Percentiles rank a stretch among this genome's conserved stretches.
Evolutionary conservation across 2,888 invertebrate species (phyloP).

Genomic region (Caprella mutica): DNA sequence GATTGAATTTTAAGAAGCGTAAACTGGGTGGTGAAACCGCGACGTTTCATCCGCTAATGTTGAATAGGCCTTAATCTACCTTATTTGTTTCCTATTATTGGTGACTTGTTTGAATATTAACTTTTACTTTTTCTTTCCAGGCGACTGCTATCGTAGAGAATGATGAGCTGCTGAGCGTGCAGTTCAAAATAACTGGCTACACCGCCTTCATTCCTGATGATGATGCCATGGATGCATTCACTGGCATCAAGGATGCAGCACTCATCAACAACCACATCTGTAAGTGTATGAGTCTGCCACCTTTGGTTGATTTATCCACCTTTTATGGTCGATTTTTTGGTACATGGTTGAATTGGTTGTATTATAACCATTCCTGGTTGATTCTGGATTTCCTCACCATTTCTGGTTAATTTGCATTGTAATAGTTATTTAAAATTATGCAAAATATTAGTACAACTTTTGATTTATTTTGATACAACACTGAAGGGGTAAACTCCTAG

Average conservation of each 20-base stretch:
- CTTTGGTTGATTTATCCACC: neutral
- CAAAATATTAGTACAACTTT: too few relatives aligned
- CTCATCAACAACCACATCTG: slow-evolving; percentile 23
- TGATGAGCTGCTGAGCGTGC: neutral
- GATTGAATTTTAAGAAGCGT: too few relatives aligned
- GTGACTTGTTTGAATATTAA: too few relatives aligned
- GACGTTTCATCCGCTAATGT: too few relatives aligned
- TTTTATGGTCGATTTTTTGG: neutral
- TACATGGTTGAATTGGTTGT: neutral
- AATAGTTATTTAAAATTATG: too few relatives aligned
- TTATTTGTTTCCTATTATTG: too few relatives aligned
- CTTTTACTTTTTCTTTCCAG: too few relatives aligned
- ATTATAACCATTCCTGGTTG: neutral
- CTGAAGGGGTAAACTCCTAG: too few relatives aligned
- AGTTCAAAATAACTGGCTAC: neutral
- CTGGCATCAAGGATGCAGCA: slow-evolving; percentile 6
- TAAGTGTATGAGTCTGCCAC: slow-evolving; percentile 12
- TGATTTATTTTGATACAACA: too few relatives aligned
- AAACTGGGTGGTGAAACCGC: too few relatives aligned
- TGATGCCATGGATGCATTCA: slow-evolving; percentile 19
- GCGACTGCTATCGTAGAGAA: slow-evolving; percentile 13
- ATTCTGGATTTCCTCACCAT: neutral
- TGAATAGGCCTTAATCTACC: too few relatives aligned
- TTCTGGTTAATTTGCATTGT: too few relatives aligned
- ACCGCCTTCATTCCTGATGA: slow-evolving; percentile 30